phyloP scores from a whole-genome alignment of 2,797 vertebrate genomes.

The Tokudaia muenninki region DNA sequence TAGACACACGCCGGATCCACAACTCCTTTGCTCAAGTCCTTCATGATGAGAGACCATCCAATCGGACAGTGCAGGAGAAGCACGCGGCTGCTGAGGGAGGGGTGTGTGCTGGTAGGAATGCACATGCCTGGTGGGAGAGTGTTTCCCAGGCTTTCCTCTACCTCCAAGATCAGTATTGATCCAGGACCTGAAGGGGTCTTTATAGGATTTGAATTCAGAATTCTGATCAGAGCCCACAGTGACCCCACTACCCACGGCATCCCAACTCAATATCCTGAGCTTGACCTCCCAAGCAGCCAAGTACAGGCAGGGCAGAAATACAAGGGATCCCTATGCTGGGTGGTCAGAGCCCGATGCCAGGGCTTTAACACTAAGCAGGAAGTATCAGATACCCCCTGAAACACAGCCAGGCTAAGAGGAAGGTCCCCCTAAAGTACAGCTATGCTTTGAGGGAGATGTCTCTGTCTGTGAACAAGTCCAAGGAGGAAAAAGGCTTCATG shows the following conservation, averaged over 20 bases:
- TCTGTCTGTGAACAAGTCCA: background rate
- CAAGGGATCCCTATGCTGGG: background rate
- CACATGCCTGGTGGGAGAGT: background rate
- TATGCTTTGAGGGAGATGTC: background rate
- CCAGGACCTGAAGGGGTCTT: background rate
- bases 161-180: background rate
- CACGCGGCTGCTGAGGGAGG: accelerated
- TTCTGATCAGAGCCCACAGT: background rate
- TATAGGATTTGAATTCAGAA: background rate
- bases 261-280: background rate
- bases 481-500: background rate
- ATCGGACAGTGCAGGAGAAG: too few species aligned
- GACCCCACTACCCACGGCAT: background rate
- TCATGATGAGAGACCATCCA: background rate
- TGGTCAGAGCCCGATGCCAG: background rate
- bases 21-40: background rate
- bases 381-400: background rate
- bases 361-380: background rate
- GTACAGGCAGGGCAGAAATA: background rate
- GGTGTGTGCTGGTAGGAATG: background rate
- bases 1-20: background rate
- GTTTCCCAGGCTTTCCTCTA: background rate
- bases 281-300: background rate
- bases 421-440: background rate
- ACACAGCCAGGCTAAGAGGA: background rate